phyloP scores from a whole-genome alignment of 2,113 vertebrate genomes.

The Cisticola juncidis region DNA sequence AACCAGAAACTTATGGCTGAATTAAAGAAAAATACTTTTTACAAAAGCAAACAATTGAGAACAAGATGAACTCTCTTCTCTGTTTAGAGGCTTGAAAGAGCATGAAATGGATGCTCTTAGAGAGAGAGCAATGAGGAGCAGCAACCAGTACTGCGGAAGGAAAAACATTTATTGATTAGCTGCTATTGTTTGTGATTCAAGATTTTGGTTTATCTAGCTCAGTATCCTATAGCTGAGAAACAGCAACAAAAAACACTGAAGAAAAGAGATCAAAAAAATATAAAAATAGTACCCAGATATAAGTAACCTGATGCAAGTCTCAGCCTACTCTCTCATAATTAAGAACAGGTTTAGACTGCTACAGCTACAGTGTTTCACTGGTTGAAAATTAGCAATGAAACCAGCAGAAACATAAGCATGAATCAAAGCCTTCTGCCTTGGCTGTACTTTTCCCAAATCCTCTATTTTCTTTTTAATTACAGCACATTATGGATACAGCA shows the following conservation, averaged over 20 bases:
- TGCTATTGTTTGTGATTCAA: background rate
- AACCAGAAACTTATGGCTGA: background rate
- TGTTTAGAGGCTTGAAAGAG: background rate
- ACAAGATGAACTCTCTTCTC: background rate
- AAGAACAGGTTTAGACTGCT: background rate
- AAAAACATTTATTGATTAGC: background rate
- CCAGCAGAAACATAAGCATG: background rate
- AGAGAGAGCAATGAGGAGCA: accelerated
- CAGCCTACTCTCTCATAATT: background rate
- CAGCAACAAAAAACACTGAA: background rate
- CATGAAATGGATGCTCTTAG: background rate
- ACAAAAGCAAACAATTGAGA: background rate
- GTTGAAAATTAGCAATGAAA: background rate
- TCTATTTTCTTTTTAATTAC: background rate
- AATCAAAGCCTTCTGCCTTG: background rate
- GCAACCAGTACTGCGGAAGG: background rate
- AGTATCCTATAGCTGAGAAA: background rate
- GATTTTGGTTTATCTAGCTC: background rate
- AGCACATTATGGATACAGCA: background rate
- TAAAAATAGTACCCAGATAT: background rate
- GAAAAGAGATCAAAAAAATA: background rate
- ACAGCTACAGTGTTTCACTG: background rate
- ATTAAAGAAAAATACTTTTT: background rate
- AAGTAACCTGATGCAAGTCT: background rate
- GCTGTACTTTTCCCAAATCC: background rate